phyloP scores from a whole-genome alignment of 92 coral and sea anemone species.

The Epizoanthus stellaris region DNA sequence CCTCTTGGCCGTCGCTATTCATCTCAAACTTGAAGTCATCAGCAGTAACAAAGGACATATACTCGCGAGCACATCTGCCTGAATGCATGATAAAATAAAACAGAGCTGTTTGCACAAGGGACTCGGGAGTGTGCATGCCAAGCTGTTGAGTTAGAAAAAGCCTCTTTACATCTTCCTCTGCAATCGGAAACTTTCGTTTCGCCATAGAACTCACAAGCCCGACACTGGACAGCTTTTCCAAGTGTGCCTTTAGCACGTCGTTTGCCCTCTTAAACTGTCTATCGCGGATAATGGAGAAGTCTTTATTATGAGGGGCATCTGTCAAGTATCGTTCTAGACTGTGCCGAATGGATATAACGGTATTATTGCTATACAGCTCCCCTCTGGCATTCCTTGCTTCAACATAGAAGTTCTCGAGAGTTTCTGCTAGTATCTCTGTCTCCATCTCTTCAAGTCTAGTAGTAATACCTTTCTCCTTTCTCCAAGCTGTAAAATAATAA shows the following conservation, averaged over 20 bases:
- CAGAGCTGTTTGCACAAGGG: constrained; percentile 47
- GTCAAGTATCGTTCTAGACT: constrained; percentile 33
- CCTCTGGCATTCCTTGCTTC: constrained; percentile 47
- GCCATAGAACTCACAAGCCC: neutral
- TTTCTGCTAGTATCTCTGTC: constrained; percentile 15
- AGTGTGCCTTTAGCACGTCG: constrained; percentile 46
- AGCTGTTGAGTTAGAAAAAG: constrained; percentile 37
- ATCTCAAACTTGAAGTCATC: neutral
- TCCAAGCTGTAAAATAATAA: constrained; percentile 19
- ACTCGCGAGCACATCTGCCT: constrained; percentile 26
- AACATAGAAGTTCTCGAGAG: constrained; percentile 46
- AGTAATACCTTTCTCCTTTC: constrained; percentile 25
- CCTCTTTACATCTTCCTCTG: constrained; percentile 46
- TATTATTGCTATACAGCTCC: constrained; percentile 1
- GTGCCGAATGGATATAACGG: neutral
- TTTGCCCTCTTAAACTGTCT: constrained; percentile 29
- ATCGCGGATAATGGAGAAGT: constrained; percentile 41
- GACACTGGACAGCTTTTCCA: constrained; percentile 8
- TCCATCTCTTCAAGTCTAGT: constrained; percentile 36
- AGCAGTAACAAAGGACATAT: constrained; percentile 6
- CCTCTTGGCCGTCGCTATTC: neutral
- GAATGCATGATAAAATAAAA: constrained; percentile 25
- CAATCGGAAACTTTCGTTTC: constrained; percentile 13
- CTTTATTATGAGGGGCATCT: constrained; percentile 29
- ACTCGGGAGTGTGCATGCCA: constrained; percentile 45